Evolutionary conservation across 2,888 invertebrate genomes (phyloP).

Genomic region (Micoletzkya japonica): DNA sequence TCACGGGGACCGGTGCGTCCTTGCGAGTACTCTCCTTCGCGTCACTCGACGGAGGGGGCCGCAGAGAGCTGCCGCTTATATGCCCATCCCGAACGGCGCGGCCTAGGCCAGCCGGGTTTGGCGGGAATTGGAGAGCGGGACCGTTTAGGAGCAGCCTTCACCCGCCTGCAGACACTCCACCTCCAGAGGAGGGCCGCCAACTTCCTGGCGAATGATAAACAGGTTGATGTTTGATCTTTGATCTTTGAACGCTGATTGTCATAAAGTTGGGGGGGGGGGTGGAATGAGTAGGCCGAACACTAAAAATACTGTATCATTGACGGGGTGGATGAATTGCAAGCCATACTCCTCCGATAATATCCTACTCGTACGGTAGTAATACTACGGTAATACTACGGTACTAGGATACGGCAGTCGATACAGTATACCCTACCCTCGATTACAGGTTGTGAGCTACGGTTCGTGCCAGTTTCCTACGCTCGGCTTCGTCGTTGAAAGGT

Average conservation of each 20-base stretch:
- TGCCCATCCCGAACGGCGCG: not conserved
- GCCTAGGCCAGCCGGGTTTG: constrained; percentile 10
- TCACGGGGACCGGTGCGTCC: constrained; percentile 43
- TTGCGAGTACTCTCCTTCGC: constrained; percentile 53
- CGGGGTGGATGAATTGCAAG: no score
- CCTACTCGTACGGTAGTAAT: not conserved
- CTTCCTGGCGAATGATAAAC: constrained; percentile 2
- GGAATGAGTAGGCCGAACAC: no score
- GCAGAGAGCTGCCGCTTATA: constrained; percentile 12
- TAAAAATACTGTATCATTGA: no score
- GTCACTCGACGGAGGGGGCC: constrained; percentile 33
- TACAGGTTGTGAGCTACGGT: constrained; percentile 82
- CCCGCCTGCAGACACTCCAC: constrained; percentile 90
- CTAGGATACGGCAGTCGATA: no score
- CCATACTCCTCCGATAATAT: not conserved
- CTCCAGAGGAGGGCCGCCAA: constrained; percentile 69
- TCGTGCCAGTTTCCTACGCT: constrained; percentile 98
- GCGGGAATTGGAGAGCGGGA: not conserved
- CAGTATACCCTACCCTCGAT: no score
- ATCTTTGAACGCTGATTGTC: not conserved
- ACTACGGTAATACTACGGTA: not conserved
- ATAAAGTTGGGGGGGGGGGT: no score
- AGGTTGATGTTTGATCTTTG: not conserved
- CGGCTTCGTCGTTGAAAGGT: constrained; percentile 97
- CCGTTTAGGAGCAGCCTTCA: constrained; percentile 81